Evolutionary conservation across 2,888 invertebrate species (phyloP).

Genomic region (Cephonodes hylas): DNA sequence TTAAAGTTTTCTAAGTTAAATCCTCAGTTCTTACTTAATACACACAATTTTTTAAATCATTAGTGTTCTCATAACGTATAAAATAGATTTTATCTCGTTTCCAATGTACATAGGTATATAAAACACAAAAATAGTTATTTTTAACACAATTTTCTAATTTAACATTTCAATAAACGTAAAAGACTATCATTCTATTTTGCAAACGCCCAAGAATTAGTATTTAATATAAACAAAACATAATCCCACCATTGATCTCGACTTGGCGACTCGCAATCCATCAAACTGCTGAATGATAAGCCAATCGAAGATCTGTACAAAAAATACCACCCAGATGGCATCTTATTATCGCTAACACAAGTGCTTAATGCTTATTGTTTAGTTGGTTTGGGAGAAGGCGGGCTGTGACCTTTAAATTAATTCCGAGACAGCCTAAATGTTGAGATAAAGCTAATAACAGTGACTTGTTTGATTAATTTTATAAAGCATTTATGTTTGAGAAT

Average conservation of each 20-base stretch:
- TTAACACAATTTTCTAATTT: not conserved
- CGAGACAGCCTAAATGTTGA: not conserved
- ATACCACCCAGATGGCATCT: slow-evolving; percentile 20
- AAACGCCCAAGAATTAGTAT: not conserved
- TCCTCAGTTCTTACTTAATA: too few relatives aligned
- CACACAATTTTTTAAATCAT: too few relatives aligned
- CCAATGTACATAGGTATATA: too few relatives aligned
- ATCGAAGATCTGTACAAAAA: slow-evolving; percentile 24
- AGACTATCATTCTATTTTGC: not conserved
- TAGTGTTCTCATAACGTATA: too few relatives aligned
- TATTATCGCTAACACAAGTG: slow-evolving; percentile 3
- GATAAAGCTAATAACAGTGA: not conserved
- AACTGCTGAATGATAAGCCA: slow-evolving; percentile 20
- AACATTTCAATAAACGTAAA: not conserved
- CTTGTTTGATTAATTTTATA: not conserved
- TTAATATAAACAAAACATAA: not conserved
- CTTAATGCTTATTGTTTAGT: slow-evolving; percentile 15
- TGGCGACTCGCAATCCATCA: slow-evolving; percentile 23
- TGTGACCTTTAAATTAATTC: slow-evolving; percentile 20
- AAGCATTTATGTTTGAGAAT: too few relatives aligned
- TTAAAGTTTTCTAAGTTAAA: too few relatives aligned
- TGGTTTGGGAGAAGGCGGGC: slow-evolving; percentile 12
- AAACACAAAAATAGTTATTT: not conserved
- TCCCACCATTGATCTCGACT: not conserved
- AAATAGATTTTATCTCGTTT: too few relatives aligned